A percentile compares a stretch with the other conserved stretches of the same genome.
These are phyloP conservation scores for Balanococcus diminutus DNA, from an alignment of 2,888 invertebrate genomes.

Conservation along the genomic window DNA sequence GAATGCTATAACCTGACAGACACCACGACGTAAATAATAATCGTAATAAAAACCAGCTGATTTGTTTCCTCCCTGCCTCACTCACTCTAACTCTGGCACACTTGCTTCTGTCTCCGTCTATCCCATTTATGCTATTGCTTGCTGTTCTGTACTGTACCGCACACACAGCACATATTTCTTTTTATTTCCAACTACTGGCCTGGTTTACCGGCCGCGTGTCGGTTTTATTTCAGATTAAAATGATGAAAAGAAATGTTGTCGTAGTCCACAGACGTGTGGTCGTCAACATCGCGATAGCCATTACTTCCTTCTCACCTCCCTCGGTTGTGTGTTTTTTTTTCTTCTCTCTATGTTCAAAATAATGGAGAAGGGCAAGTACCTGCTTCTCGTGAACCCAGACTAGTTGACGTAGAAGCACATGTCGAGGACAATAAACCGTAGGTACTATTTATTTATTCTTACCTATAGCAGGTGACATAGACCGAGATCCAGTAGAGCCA, in stretches of 20 bases:
- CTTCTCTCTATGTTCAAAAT: too few species aligned
- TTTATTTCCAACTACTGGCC: slow-evolving; percentile 44
- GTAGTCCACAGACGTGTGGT: neutral
- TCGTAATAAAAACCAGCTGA: neutral
- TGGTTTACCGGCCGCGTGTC: slow-evolving; percentile 20
- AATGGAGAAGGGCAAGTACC: too few species aligned
- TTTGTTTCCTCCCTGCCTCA: neutral
- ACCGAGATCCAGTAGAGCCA: slow-evolving; percentile 91
- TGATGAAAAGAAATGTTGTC: neutral
- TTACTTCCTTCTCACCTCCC: neutral
- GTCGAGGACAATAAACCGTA: neutral
- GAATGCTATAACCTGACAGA: neutral
- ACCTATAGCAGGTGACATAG: slow-evolving; percentile 97
- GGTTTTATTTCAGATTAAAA: slow-evolving; percentile 38
- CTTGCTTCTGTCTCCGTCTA: too few species aligned
- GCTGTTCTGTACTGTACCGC: neutral
- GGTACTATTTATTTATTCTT: too few species aligned
- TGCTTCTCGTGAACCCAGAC: too few species aligned
- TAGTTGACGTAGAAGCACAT: too few species aligned
- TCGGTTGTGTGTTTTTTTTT: neutral
- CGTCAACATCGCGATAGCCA: neutral
- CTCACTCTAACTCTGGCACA: too few species aligned
- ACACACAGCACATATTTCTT: slow-evolving; percentile 11
- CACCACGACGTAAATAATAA: neutral
- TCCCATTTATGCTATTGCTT: neutral